A percentile compares a stretch with the other conserved stretches of the same genome.
These are phyloP conservation scores for Parotia lawesii DNA, from an alignment of 2,113 vertebrate species.

Conservation along the genomic window DNA sequence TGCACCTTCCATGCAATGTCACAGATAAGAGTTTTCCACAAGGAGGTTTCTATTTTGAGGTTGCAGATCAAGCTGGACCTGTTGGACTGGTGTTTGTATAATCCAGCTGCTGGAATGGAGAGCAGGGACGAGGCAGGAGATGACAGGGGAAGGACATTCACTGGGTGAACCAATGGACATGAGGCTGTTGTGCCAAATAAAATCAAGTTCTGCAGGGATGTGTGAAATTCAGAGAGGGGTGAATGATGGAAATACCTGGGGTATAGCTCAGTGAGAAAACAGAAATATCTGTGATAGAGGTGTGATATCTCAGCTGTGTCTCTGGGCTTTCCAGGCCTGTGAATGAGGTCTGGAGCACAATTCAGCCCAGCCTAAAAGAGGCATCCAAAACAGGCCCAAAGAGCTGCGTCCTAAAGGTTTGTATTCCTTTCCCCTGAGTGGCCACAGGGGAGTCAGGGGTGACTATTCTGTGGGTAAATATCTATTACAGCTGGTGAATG, in stretches of 20 bases:
- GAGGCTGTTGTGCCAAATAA: neutral
- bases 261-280: neutral
- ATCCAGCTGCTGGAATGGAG: neutral
- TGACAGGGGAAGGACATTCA: neutral
- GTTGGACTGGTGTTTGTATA: neutral
- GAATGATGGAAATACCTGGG: neutral
- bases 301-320: neutral
- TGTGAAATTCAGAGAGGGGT: neutral
- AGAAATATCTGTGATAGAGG: neutral
- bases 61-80: neutral
- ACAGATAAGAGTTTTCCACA: neutral
- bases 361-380: neutral
- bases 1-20: neutral
- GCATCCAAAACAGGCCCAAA: neutral
- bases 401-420: neutral
- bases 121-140: neutral
- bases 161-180: neutral
- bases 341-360: neutral
- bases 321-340: neutral
- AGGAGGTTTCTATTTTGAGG: neutral
- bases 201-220: neutral
- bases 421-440: neutral
- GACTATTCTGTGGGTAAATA: rapidly evolving
- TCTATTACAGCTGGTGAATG: neutral
- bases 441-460: neutral